Base-by-base conservation (phyloP, 1,140 invertebrate genomes). In the Drosophila elegans region DNA sequence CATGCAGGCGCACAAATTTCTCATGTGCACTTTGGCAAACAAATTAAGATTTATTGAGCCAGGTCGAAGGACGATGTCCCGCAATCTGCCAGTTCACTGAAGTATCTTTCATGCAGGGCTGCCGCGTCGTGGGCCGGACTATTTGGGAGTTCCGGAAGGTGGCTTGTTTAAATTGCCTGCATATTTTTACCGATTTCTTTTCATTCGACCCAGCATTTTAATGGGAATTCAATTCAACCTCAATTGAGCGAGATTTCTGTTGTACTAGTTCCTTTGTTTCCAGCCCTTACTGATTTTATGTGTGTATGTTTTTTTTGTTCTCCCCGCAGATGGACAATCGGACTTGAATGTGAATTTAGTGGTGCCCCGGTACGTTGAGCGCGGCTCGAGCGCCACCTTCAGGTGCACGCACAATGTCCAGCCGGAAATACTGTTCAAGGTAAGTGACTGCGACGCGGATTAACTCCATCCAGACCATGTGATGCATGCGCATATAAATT, bases 381-480 rank as follows among this genome's bases (percentile, higher is more conserved):
- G 90, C 38, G 91, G 91, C 27, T 81, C 91, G 0, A 92, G 91
- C 21, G 95, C 94, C 60, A 93, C 94, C 16, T 92, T 95, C 38
- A 93, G 94, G 51, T 95, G 95, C 91, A 92, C 93, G 38, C 95
- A 95, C 93, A 95, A 95, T 89, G 95, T 95, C 39, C 93, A 93
- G 45, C 93, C 93, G 13, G 94, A 95, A 78, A 93, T 95, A 46
- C 93, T 95, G 6, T 94, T 95, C 91, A 95, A 95, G 88, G 95
- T 95, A 72, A 90, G 77, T 48, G 38, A 21, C 9, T 6, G 11
- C 2, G 54, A n/a, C 27, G 34, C 38, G 12, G 61, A 52, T 63
- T 82, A 73, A 60, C 38, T 46, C 21, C 34, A 51, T 41, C 9
- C 45, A 16, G 63, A n/a, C 10, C 16, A 36, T 46, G 64, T 53